phyloP scores from a whole-genome alignment of 2,113 vertebrate genomes.

The Uria lomvia region DNA sequence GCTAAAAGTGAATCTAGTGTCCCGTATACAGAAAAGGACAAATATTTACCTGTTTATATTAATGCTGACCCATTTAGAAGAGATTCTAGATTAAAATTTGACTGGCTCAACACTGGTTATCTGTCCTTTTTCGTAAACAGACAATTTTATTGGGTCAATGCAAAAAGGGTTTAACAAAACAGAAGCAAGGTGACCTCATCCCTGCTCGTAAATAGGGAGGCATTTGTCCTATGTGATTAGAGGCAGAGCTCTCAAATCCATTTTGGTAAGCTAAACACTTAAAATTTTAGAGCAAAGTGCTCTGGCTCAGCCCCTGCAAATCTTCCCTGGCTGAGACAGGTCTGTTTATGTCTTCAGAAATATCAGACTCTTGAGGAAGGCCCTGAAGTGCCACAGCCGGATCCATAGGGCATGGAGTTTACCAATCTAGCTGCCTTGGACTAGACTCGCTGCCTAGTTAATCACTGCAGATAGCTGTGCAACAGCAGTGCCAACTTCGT shows the following conservation, averaged over 20 bases:
- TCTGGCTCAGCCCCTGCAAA: background rate
- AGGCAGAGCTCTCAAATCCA: conserved; percentile 4
- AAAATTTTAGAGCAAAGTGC: background rate
- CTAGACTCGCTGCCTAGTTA: background rate
- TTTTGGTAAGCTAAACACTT: background rate
- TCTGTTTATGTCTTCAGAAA: background rate
- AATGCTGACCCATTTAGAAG: background rate
- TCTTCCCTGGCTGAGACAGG: background rate
- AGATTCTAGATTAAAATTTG: conserved; percentile 8
- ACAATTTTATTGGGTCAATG: background rate
- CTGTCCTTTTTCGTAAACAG: background rate
- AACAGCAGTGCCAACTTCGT: background rate
- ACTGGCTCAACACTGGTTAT: background rate
- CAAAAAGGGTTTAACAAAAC: conserved; percentile 1
- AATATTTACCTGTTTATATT: background rate
- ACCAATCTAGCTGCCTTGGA: background rate
- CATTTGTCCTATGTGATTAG: background rate
- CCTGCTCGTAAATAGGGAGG: background rate
- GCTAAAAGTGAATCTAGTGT: background rate
- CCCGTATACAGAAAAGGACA: background rate
- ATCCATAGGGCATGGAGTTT: background rate
- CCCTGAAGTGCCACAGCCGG: background rate
- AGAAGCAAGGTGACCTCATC: conserved; percentile 45
- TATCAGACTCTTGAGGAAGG: background rate
- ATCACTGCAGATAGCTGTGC: background rate